A percentile compares a stretch with the other conserved stretches of the same genome.
Evolutionary conservation across 1,140 invertebrate genomes (phyloP).

Genomic region (Bombus breviceps): DNA sequence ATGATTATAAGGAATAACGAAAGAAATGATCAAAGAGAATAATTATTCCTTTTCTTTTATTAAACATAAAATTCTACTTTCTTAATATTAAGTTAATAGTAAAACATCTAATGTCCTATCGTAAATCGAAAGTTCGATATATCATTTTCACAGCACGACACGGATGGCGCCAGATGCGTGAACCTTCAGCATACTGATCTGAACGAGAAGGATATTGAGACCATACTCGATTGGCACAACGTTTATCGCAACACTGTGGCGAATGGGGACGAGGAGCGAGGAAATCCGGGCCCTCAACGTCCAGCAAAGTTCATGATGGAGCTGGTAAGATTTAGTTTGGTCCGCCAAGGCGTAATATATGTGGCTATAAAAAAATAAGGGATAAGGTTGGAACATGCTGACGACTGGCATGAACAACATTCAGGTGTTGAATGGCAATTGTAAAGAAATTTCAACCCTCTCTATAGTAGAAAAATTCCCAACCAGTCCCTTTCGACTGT

Average conservation of each 20-base stretch:
- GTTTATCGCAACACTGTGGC: slow-evolving; percentile 81
- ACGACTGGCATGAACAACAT: not conserved
- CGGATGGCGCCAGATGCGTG: slow-evolving; percentile 51
- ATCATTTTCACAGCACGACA: slow-evolving; percentile 54
- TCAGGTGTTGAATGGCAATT: not conserved
- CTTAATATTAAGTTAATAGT: not conserved
- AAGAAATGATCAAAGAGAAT: not conserved
- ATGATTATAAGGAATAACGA: not conserved
- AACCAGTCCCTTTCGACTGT: not conserved
- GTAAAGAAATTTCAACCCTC: not conserved
- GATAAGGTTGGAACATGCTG: not conserved
- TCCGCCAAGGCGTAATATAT: not conserved
- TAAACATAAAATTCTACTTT: not conserved
- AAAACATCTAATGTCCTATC: no score
- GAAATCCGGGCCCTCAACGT: slow-evolving; percentile 83
- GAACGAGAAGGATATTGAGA: slow-evolving; percentile 59
- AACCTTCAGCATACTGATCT: slow-evolving; percentile 58
- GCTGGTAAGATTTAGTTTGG: slow-evolving; percentile 75
- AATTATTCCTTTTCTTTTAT: not conserved
- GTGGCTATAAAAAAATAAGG: not conserved
- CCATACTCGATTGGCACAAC: slow-evolving; percentile 80
- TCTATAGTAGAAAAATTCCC: not conserved
- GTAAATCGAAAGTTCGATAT: not conserved
- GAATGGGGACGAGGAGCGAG: slow-evolving; percentile 79
- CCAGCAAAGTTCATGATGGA: slow-evolving; percentile 83